These are phyloP conservation scores for Conchocele bisecta DNA, from an alignment of 2,888 invertebrate genomes.

Conservation along the genomic window DNA sequence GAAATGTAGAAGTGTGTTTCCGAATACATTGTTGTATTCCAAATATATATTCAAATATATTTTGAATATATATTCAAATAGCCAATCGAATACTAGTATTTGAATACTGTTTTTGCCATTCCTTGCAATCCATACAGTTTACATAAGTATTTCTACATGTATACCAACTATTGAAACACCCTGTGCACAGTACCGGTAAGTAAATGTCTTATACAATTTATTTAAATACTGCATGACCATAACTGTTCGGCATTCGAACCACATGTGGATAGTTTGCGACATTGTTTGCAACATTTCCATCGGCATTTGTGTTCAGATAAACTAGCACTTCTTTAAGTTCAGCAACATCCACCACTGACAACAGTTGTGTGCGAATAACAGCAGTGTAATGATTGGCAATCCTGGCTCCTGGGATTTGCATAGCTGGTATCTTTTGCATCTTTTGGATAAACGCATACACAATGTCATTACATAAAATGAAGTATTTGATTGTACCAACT, in stretches of 20 bases:
- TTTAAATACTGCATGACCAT: background rate
- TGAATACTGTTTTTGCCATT: too few species aligned
- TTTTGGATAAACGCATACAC: conserved; percentile 26
- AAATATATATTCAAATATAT: too few species aligned
- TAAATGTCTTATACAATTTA: too few species aligned
- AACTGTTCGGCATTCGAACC: background rate
- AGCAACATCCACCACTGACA: background rate
- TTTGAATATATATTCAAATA: too few species aligned
- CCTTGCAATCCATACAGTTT: too few species aligned
- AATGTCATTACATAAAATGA: conserved; percentile 9
- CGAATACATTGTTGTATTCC: too few species aligned
- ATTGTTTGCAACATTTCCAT: background rate
- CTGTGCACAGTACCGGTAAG: too few species aligned
- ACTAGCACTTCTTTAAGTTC: background rate
- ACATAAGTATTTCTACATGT: too few species aligned
- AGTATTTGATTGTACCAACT: conserved; percentile 16
- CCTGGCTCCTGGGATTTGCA: conserved; percentile 4
- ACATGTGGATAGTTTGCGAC: background rate
- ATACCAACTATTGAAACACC: too few species aligned
- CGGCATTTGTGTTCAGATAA: background rate
- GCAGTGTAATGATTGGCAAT: background rate
- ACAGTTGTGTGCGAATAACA: background rate
- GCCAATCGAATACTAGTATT: too few species aligned
- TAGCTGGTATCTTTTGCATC: conserved; percentile 20
- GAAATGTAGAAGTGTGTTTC: too few species aligned